Base-by-base conservation (phyloP, 2,888 invertebrate genomes). In the Sarcophaga rosellei region DNA sequence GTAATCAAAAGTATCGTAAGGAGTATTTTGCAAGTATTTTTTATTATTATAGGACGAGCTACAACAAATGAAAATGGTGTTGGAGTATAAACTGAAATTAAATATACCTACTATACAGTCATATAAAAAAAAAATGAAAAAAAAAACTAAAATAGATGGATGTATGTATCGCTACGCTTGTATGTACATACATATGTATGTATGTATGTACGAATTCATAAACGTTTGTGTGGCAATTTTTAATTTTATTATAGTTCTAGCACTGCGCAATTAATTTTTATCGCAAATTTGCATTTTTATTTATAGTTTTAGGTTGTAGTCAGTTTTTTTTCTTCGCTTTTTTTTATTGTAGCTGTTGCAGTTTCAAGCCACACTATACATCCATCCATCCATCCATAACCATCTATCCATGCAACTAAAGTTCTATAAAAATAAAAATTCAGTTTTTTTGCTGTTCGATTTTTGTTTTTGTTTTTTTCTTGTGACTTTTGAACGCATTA, bases 251-350 rank as follows among this genome's bases (percentile, higher is more conserved):
- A 78, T 74, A 84, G 65, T 84, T 76, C 82, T 84, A 77, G 88
- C 88, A 89, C 92, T 91, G 91, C 92, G 92, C 91, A 91, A 91
- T 92, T 91, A 91, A 91, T 92, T 91, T 91, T 91, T 91, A 91
- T 92, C 92, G 90, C 91, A 91, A 91, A 90, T 90, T 90, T 86
- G 86, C 86, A 86, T 86, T 86, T 82, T 86, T 86, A 86, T 86
- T 86, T 86, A 86, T 86, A 86, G 86, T 86, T 86, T 86, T 86
- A 84, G 81, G 81, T 86, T 84, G 69, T 66, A 78, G 53, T 82
- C 72, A 61, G 72, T 74, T 74, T 66, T 44, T 57, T 77, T 77
- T 65, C 47, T 53, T 12, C 25, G 35, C 21, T 47, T 74, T 47
- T 53, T 77, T 73, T 66, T 44, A 62, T 53, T 53, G 53, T 53